Conservation (phyloP, 2,797 vertebrate genomes). For the Poeciliopsis gracilis region DNA sequence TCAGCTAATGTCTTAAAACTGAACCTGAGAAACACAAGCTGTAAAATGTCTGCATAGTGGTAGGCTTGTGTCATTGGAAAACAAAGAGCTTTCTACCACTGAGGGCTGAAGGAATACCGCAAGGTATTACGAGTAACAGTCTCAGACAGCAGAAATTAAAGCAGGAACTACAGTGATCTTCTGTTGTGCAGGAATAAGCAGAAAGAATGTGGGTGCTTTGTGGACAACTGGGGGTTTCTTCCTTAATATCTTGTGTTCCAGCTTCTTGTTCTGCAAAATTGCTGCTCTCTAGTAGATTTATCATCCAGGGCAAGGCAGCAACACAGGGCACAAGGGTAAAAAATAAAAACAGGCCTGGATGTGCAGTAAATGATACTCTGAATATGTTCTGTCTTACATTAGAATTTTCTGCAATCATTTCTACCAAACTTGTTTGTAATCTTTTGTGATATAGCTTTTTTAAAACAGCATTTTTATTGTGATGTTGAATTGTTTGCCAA, state of each 20-base stretch:
- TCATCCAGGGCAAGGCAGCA: slow-evolving; percentile 39
- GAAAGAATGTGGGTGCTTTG: slow-evolving; percentile 45
- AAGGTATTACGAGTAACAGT: slow-evolving; percentile 36
- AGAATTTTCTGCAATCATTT: slow-evolving; percentile 29
- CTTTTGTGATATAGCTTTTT: neutral
- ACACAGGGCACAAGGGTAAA: neutral
- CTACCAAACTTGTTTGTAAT: no score
- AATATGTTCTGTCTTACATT: slow-evolving; percentile 43
- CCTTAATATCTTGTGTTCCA: slow-evolving; percentile 66
- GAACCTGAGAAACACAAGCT: slow-evolving; percentile 44
- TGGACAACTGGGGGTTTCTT: slow-evolving; percentile 13
- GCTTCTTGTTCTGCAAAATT: slow-evolving; percentile 61
- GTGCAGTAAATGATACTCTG: slow-evolving; percentile 37
- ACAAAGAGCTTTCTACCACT: slow-evolving; percentile 42
- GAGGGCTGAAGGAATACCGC: slow-evolving; percentile 28
- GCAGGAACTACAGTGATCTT: slow-evolving; percentile 24
- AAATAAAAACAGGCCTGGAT: slow-evolving; percentile 36
- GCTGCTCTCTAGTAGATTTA: slow-evolving; percentile 48
- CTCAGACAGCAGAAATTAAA: slow-evolving; percentile 29
- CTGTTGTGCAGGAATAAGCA: slow-evolving; percentile 38
- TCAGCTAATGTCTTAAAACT: slow-evolving; percentile 51
- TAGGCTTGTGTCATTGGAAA: slow-evolving; percentile 52
- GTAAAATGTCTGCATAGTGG: slow-evolving; percentile 34
- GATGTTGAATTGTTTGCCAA: neutral
- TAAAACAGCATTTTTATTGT: neutral